Base-by-base conservation (phyloP, 1,140 invertebrate genomes). In the Philopotamus ludificatus region DNA sequence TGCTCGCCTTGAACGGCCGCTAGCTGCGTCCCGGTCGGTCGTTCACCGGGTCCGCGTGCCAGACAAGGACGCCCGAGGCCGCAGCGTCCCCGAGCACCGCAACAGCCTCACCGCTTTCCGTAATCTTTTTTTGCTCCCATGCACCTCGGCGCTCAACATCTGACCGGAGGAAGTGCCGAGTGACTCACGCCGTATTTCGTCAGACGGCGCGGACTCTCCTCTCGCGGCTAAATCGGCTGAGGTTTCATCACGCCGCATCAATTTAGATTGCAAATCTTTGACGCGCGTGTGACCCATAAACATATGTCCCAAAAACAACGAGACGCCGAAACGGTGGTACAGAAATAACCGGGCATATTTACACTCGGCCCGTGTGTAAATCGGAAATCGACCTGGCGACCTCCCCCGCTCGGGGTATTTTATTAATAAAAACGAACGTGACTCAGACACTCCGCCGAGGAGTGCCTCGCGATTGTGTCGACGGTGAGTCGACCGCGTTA, bases 401-500 rank as follows among this genome's bases (percentile, higher is more conserved):
- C 25, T 54, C 51, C 28, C 41, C 44, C 39, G 55, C 22, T 45
- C 55, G 59, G 45, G 66, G 9, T 41, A 47, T 22, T 57, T 67
- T 67, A 63, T 58, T 67, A 57, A 55, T 64, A 64, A 34, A 39
- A n/a, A 42, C 61, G 49, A n/a, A 22, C 34, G 42, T 57, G 66
- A 66, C 18, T 66, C 65, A 66, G 28, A 8, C 53, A 18, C 4
- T 12, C 28, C 28, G 44, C 2, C 16, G 22, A 60, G 20, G 39
- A 53, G 23, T 54, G 28, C 53, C 53, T 41, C 50, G 26, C 8
- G 28, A 9, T 7, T 54, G 47, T 50, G 47, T 21, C 47, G 12
- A 53, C 34, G 57, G 54, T 66, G 64, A 66, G 41, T 66, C 58
- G 58, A 60, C 21, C 58, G 25, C 50, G 64, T 59, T 66, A 66